These are phyloP conservation scores for Drosophila rellima DNA, from an alignment of 2,888 invertebrate genomes.

Conservation along the genomic window DNA sequence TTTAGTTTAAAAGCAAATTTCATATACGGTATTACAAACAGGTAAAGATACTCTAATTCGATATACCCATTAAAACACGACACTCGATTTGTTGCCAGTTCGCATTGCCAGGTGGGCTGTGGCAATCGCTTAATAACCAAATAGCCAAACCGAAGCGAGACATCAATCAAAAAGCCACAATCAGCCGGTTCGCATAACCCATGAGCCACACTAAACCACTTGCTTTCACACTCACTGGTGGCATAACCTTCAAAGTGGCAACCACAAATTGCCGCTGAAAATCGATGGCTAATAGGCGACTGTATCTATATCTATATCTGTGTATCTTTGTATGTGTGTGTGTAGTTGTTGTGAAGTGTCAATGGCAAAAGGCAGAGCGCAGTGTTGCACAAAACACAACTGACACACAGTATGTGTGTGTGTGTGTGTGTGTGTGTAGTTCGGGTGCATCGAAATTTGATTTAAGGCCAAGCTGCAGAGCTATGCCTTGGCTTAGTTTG, in stretches of 20 bases:
- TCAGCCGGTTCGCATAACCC: neutral
- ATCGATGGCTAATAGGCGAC: slow-evolving; percentile 76
- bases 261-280: slow-evolving; percentile 72
- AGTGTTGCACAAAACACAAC: slow-evolving; percentile 56
- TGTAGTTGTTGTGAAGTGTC: slow-evolving; percentile 69
- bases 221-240: slow-evolving; percentile 18
- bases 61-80: slow-evolving; percentile 1
- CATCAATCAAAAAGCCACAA: slow-evolving; percentile 59
- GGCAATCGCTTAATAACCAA: slow-evolving; percentile 53
- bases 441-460: slow-evolving; percentile 65
- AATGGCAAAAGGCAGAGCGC: slow-evolving; percentile 65
- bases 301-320: slow-evolving; percentile 19
- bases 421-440: slow-evolving; percentile 15
- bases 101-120: slow-evolving; percentile 42
- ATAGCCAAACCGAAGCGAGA: slow-evolving; percentile 38
- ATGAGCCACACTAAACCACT: slow-evolving; percentile 26
- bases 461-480: slow-evolving; percentile 70
- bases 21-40: too few species aligned
- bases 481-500: slow-evolving; percentile 43
- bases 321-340: slow-evolving; percentile 23
- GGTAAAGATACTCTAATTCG: slow-evolving; percentile 4
- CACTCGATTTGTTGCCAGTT: slow-evolving; percentile 35
- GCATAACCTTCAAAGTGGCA: slow-evolving; percentile 67
- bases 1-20: too few species aligned
- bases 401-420: slow-evolving; percentile 29